A percentile compares a stretch with the other conserved stretches of the same genome.
phyloP scores from a whole-genome alignment of 2,113 vertebrate genomes.

The Lasiurus borealis region DNA sequence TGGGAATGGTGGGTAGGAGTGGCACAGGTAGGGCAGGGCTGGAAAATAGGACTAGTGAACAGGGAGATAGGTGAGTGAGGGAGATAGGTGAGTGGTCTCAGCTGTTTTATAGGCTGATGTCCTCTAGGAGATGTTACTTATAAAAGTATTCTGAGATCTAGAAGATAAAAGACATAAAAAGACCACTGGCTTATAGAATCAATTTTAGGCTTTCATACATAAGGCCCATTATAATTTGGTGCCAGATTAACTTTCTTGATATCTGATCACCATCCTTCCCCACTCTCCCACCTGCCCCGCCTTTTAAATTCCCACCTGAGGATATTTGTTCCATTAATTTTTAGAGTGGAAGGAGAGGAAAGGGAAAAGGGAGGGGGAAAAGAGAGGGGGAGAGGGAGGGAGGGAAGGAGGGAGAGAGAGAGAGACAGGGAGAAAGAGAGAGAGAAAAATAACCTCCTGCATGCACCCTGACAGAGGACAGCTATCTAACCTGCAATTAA shows the following conservation, averaged over 20 bases:
- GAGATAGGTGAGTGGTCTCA: background rate
- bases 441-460: too few relatives aligned
- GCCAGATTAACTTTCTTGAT: background rate
- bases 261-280: background rate
- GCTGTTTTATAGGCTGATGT: background rate
- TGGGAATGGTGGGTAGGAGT: background rate
- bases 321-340: too few relatives aligned
- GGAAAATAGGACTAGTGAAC: background rate
- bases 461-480: too few relatives aligned
- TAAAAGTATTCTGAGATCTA: background rate
- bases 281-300: accelerated
- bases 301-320: background rate
- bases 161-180: background rate
- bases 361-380: too few relatives aligned
- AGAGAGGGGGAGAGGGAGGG: too few relatives aligned
- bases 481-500: too few relatives aligned
- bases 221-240: background rate
- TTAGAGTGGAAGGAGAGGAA: too few relatives aligned
- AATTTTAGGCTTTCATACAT: background rate
- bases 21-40: background rate
- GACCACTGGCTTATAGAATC: background rate
- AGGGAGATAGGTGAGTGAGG: background rate
- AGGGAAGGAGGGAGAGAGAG: too few relatives aligned
- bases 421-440: too few relatives aligned
- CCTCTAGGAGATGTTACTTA: background rate